phyloP scores from a whole-genome alignment of 2,888 invertebrate species.

The Oscheius onirici region DNA sequence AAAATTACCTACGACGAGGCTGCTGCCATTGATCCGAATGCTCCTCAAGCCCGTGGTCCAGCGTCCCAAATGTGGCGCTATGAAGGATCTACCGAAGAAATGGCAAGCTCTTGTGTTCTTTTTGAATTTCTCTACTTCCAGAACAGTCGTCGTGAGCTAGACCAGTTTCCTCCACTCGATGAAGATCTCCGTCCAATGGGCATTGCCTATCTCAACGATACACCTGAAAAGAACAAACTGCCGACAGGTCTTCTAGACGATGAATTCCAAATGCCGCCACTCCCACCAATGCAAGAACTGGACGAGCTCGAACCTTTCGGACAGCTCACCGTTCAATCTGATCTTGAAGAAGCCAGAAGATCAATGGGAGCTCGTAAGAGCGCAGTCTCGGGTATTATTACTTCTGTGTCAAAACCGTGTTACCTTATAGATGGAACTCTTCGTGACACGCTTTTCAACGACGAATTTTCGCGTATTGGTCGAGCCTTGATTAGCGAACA shows the following conservation, averaged over 20 bases:
- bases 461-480: background rate
- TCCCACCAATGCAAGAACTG: background rate
- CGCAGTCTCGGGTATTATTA: background rate
- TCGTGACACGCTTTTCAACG: background rate
- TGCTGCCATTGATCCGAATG: background rate
- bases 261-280: background rate
- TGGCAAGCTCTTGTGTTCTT: background rate
- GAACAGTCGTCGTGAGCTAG: no score
- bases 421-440: background rate
- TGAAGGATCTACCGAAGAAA: background rate
- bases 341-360: conserved; percentile 9
- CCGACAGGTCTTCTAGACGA: background rate
- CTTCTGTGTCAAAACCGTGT: background rate
- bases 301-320: background rate
- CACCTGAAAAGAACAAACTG: background rate
- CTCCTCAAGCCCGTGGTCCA: background rate
- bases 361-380: background rate
- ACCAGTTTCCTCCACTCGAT: background rate
- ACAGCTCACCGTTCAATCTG: background rate
- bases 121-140: background rate
- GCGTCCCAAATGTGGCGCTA: conserved; percentile 10
- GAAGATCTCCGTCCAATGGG: conserved; percentile 5
- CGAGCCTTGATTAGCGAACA: background rate
- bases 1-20: conserved; percentile 24
- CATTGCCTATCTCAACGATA: conserved; percentile 6